These are phyloP conservation scores for Notolepis coatsorum DNA, from an alignment of 2,797 vertebrate species.

Conservation along the genomic window DNA sequence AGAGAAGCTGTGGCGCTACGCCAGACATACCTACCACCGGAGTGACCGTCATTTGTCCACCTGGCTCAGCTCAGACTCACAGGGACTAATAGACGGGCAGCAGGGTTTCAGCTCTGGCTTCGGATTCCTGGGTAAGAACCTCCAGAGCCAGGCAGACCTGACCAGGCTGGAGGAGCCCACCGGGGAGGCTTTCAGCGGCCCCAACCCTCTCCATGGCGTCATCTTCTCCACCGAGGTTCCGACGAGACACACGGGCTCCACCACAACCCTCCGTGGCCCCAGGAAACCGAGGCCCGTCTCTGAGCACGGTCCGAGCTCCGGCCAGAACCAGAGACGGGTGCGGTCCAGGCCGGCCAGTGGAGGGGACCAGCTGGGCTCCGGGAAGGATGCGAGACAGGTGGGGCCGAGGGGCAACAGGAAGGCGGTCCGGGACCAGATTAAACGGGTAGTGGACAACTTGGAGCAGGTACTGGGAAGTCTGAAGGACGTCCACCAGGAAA, in stretches of 20 bases:
- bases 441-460: conserved; percentile 79
- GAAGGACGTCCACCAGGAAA: conserved; percentile 83
- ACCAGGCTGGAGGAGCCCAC: conserved; percentile 49
- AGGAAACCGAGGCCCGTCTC: conserved; percentile 48
- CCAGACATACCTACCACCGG: conserved; percentile 49
- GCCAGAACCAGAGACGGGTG: conserved; percentile 51
- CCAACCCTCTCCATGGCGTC: conserved; percentile 56
- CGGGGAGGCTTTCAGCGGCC: conserved; percentile 54
- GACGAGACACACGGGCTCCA: conserved; percentile 39
- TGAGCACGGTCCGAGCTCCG: conserved; percentile 22
- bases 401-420: conserved; percentile 55
- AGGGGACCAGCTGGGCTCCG: background rate
- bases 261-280: conserved; percentile 37
- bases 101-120: conserved; percentile 62
- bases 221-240: conserved; percentile 75
- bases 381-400: conserved; percentile 12
- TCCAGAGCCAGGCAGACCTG: conserved; percentile 67
- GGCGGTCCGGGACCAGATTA: conserved; percentile 80
- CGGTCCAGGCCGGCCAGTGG: conserved; percentile 24
- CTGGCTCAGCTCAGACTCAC: conserved; percentile 61
- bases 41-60: conserved; percentile 63
- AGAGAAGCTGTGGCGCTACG: conserved; percentile 65
- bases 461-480: conserved; percentile 80
- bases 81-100: conserved; percentile 53
- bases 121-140: conserved; percentile 55